phyloP scores from a whole-genome alignment of 2,797 vertebrate genomes.

The Cryptoblepharus egeriae region DNA sequence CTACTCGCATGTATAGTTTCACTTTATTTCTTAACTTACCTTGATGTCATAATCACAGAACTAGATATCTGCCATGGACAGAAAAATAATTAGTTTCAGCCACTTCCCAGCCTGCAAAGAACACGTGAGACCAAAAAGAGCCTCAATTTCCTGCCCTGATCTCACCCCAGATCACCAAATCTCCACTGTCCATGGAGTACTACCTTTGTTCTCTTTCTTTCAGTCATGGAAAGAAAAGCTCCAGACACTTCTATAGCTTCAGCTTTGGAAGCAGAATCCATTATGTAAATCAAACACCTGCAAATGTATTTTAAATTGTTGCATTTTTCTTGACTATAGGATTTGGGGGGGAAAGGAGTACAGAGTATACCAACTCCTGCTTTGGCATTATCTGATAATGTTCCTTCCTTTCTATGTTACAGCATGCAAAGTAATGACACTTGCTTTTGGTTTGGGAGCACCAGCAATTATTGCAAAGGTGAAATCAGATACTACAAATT shows the following conservation, averaged over 20 bases:
- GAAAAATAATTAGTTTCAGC: background rate
- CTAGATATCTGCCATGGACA: background rate
- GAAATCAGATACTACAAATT: constrained; percentile 84
- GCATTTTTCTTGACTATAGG: background rate
- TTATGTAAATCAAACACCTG: constrained; percentile 3
- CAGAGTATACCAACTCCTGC: background rate
- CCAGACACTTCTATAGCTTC: background rate
- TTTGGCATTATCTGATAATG: background rate
- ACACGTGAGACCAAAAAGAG: background rate
- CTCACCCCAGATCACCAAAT: background rate
- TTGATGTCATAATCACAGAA: background rate
- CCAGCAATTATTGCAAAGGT: constrained; percentile 76
- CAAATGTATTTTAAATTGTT: background rate
- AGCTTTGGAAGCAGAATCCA: background rate
- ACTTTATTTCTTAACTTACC: background rate
- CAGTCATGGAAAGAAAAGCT: background rate
- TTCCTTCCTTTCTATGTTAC: constrained; percentile 48
- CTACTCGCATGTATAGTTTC: background rate
- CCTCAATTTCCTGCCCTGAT: background rate
- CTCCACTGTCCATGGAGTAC: background rate
- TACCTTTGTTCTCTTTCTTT: background rate
- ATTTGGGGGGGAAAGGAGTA: background rate
- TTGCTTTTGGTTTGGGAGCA: constrained; percentile 68
- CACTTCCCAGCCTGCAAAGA: background rate
- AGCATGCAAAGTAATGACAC: constrained; percentile 61